Percentiles rank a stretch among this genome's conserved stretches.
Conservation (phyloP, 2,888 invertebrate genomes). For the Acronicta leporina region DNA sequence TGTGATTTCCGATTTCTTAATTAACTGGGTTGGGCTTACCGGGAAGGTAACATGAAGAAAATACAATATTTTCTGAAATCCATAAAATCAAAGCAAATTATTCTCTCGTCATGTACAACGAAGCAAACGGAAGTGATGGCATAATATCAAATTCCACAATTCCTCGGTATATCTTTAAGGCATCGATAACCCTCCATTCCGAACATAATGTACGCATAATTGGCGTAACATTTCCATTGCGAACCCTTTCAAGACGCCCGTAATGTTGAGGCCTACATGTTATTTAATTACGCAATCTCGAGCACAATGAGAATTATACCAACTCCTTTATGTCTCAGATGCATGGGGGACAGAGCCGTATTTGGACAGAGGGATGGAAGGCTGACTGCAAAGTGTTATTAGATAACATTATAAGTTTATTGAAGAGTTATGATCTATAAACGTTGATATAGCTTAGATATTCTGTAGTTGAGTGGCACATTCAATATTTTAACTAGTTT, state of each 20-base stretch:
- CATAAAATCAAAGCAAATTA: conserved; percentile 10
- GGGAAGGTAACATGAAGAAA: no score
- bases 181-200: conserved; percentile 87
- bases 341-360: conserved; percentile 61
- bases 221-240: conserved; percentile 88
- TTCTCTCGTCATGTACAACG: conserved; percentile 12
- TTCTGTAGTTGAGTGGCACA: neutral
- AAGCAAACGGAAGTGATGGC: conserved; percentile 25
- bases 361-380: conserved; percentile 48
- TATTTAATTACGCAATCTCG: conserved; percentile 89
- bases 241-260: conserved; percentile 87
- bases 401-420: conserved; percentile 30
- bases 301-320: conserved; percentile 85
- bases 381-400: conserved; percentile 32
- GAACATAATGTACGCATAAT: conserved; percentile 88
- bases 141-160: conserved; percentile 58
- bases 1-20: no score
- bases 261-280: conserved; percentile 87
- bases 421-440: conserved; percentile 9
- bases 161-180: conserved; percentile 59
- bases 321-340: conserved; percentile 74
- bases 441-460: conserved; percentile 1
- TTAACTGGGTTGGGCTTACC: no score
- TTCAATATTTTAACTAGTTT: neutral
- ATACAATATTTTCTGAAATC: neutral